Base-by-base conservation (phyloP, 2,888 invertebrate genomes). In the Leptopilina drosophilae region DNA sequence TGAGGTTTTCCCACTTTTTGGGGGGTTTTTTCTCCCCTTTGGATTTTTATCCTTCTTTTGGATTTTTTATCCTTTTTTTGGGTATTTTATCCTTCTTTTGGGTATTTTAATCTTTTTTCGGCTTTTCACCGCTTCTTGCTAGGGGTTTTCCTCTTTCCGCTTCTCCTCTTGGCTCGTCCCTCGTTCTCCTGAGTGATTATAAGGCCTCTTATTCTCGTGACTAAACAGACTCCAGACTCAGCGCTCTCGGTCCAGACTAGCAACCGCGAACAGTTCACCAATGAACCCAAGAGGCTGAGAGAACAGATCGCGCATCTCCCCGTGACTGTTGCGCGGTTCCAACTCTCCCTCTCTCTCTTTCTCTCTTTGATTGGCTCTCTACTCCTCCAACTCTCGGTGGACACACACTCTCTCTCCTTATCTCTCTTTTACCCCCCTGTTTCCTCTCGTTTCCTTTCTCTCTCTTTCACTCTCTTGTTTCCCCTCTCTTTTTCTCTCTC, bases 141-240 rank as follows among this genome's bases (percentile, higher is more conserved):
- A 1, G 20, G 20, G 20, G 20, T 33, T 4, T 33, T 5, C 33
- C 5, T 33, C 33, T 33, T 3, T 33, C 33, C 4, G 33, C 33
- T 33, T 33, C 33, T 3, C 33, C 33, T 33, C 3, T 33, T 5
- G 33, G 33, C 33, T 3, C 33, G 1, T 33, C 33, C 33, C 33
- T 33, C 33, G 33, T 3, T 33, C 33, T 33, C 33, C 33, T 33
- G 33, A 33, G 33, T 33, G 33, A 33, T 33, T 33, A 33, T 33
- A 77, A 78, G 80, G 81, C 82, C 76, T 80, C 33, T 33, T 33
- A 33, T 33, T 33, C 82, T 81, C 79, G 82, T 84, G 87, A 81
- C 80, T 83, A 83, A 80, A 53, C 77, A 73, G 78, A 76, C 83
- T 82, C 85, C 91, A 91, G 92, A 90, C 40, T 93, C 76, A 14